Base-by-base conservation (phyloP, 2,797 vertebrate genomes). In the Gobionotothen gibberifrons region DNA sequence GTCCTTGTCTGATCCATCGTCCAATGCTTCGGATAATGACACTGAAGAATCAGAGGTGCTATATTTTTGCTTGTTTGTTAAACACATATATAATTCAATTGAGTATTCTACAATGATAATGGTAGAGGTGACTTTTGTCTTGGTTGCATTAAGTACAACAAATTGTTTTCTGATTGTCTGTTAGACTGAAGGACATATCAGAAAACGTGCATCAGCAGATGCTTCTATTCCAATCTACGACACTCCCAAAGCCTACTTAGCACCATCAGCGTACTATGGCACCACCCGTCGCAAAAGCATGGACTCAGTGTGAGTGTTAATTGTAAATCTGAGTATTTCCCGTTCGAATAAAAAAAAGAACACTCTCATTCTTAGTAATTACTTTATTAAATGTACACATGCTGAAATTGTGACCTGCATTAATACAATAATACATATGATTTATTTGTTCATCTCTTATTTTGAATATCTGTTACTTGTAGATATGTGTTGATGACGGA, bases 301-400 rank as follows among this genome's bases (percentile, higher is more conserved):
- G 51, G 72, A 83, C 3, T 44, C 74, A 69, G 0, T 92, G 93
- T 95, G 79, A 90, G 93, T 91, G 5, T 73, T 67, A 12, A 49
- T 56, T 21, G 14, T 36, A 53, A 47, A 56, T 69, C 2, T 21
- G 46, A 44, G 3, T 57, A 26, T 57, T 26, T 44, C 42, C 1
- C 52, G 17, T 22, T 32, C 17, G 17, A 36, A 56, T 54, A 56
- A 61, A 0, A 47, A 44, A 5, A 39, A 21, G 11, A n/a, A 12
- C 3, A 70, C 14, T 43, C 32, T 9, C 32, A 7, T 36, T 36
- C 8, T 36, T 6, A 36, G 32, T 36, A 36, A 36, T 36, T 36
- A 6, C 17, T 52, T 36, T 32, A 0, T 60, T 52, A 5, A 46
- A 12, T 1, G 52, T 19, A 26, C 58, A 46, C 14, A 32, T 10